Base-by-base conservation (phyloP, 2,113 vertebrate species). In the Phyllostomus discolor region DNA sequence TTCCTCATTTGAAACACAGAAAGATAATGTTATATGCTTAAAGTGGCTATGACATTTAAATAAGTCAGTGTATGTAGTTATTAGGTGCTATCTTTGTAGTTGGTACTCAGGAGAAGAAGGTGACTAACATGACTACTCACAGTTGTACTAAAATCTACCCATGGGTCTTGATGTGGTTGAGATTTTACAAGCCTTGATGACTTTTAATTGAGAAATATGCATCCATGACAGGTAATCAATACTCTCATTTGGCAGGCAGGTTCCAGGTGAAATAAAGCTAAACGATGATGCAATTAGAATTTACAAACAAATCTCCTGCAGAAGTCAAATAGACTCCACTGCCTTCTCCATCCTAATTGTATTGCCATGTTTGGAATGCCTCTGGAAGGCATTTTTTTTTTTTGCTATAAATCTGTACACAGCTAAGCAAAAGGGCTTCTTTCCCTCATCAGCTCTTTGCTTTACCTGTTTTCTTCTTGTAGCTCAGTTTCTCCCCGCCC, bases 191-290 rank as follows among this genome's bases (percentile, higher is more conserved):
- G 72, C 15, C 66, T 81, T 81, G 95, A 95, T 95, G 82, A 64
- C 83, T 95, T 97, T 91, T 97, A 97, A 97, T 95, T 96, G 97
- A 98, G 95, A 95, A 96, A 97, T 95, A 95, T 97, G 93, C 90
- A 96, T 76, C 84, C 2, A 0, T 96, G 96, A 97, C 94, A 95
- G 93, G 94, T 95, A 96, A 97, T 97, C 97, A 96, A 97, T 97
- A 91, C 0, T 9, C 82, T 95, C 97, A 95, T 94, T 95, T 96
- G 90, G 96, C 94, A 96, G 89, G 64, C 81, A 96, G 90, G 81
- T 98, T 97, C 92, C 96, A 95, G 95, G 94, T 89, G 96, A 98
- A 97, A 95, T 96, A 94, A 94, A 97, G 54, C 85, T 97, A 97
- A 97, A 95, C 0, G 22, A 94, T 91, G 90, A 95, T 92, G 95